Evolutionary conservation across 2,888 invertebrate species (phyloP).

Genomic region (Trilocha varians): DNA sequence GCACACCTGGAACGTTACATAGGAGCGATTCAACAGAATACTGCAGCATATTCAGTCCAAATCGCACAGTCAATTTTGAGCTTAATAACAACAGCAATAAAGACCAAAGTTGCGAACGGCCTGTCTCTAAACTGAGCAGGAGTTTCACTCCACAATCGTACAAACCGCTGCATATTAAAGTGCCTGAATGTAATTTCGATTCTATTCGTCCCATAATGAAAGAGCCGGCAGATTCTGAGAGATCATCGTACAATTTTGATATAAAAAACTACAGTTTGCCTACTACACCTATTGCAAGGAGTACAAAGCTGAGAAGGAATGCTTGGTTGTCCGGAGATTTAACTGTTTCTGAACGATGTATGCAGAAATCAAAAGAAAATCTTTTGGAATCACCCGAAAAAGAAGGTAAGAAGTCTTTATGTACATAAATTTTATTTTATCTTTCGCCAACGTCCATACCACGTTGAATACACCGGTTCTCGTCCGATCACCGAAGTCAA

Average conservation of each 20-base stretch:
- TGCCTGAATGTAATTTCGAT: constrained; percentile 57
- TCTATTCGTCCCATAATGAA: constrained; percentile 48
- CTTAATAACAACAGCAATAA: constrained; percentile 32
- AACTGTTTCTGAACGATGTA: constrained; percentile 20
- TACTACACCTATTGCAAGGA: constrained; percentile 67
- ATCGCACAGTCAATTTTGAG: constrained; percentile 33
- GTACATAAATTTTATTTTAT: not conserved
- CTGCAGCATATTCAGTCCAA: constrained; percentile 62
- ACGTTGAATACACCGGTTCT: constrained; percentile 65
- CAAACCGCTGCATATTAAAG: constrained; percentile 61
- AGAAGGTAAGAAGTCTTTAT: constrained; percentile 18
- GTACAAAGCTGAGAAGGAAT: constrained; percentile 67
- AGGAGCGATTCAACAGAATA: constrained; percentile 67
- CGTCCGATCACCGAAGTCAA: constrained; percentile 70
- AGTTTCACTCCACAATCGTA: constrained; percentile 66
- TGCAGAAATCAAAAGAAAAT: constrained; percentile 17
- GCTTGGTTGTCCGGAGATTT: constrained; percentile 69
- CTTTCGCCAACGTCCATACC: constrained; percentile 51
- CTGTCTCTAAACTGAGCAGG: constrained; percentile 46
- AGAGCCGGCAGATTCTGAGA: constrained; percentile 29
- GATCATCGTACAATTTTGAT: constrained; percentile 61
- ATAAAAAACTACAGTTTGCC: constrained; percentile 66
- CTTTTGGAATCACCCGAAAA: constrained; percentile 16
- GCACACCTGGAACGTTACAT: constrained; percentile 48
- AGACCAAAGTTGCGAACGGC: constrained; percentile 34